A percentile compares a stretch with the other conserved stretches of the same genome.
Evolutionary conservation across 2,797 vertebrate species (phyloP).

Genomic region (Amblyopsis hoosieri): DNA sequence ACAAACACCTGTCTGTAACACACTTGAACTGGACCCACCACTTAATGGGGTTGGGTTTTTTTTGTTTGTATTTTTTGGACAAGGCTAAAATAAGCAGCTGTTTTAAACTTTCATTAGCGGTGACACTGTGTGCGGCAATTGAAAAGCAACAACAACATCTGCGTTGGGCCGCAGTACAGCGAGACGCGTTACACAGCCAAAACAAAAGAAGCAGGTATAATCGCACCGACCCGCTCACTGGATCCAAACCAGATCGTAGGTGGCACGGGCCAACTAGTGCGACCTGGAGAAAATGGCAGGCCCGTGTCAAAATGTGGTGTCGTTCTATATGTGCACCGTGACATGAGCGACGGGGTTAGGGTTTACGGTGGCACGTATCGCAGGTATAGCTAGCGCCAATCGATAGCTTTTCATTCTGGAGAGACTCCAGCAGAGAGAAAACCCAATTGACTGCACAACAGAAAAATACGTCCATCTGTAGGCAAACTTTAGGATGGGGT

Average conservation of each 20-base stretch:
- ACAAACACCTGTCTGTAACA: conserved; percentile 57
- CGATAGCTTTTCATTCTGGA: conserved; percentile 49
- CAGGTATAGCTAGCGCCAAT: conserved; percentile 29
- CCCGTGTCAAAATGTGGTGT: conserved; percentile 3
- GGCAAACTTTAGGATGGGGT: conserved; percentile 17
- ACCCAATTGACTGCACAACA: conserved; percentile 40
- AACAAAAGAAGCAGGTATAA: conserved; percentile 8
- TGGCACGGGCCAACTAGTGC: conserved; percentile 32
- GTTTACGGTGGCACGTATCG: conserved; percentile 32
- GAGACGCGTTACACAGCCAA: not conserved
- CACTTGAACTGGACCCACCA: conserved; percentile 51
- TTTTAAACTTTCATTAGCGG: conserved; percentile 34
- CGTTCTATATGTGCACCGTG: conserved; percentile 9
- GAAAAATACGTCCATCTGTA: conserved; percentile 34
- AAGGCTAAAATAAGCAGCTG: conserved; percentile 33
- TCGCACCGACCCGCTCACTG: conserved; percentile 14
- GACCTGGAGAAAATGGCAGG: conserved; percentile 20
- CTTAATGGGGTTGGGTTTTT: conserved; percentile 6
- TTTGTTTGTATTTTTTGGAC: conserved; percentile 23
- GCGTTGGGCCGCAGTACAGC: conserved; percentile 3
- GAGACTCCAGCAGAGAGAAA: conserved; percentile 36
- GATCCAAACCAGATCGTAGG: conserved; percentile 27
- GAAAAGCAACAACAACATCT: conserved; percentile 27
- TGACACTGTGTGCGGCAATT: conserved; percentile 4
- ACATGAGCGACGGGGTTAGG: conserved; percentile 26